Conservation (phyloP, 2,113 vertebrate genomes). For the Smithornis capensis region DNA sequence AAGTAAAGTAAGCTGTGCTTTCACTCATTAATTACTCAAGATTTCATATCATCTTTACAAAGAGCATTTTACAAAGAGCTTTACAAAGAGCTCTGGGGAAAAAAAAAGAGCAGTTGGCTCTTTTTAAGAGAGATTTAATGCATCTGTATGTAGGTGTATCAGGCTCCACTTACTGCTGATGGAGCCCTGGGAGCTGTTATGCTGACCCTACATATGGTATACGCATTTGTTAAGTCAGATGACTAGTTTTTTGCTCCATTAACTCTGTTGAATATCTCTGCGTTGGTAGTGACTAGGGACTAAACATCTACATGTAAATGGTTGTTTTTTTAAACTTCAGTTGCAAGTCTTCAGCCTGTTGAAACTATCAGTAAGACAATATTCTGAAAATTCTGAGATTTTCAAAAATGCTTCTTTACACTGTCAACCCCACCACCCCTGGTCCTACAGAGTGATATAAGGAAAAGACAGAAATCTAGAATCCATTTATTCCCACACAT, state of each 20-base stretch:
- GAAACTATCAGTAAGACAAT: background rate
- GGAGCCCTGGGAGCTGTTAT: background rate
- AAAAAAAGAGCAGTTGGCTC: background rate
- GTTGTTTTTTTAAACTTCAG: background rate
- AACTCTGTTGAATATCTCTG: background rate
- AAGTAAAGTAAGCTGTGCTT: background rate
- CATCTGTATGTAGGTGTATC: background rate
- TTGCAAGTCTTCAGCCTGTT: background rate
- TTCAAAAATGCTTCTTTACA: background rate
- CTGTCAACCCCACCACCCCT: accelerated
- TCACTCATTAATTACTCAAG: background rate
- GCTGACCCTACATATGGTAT: background rate
- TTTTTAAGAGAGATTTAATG: background rate
- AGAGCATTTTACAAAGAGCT: background rate
- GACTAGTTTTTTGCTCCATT: background rate
- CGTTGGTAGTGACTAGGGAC: background rate
- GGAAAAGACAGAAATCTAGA: background rate
- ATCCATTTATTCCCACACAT: background rate
- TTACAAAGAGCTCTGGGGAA: background rate
- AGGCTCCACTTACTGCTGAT: background rate
- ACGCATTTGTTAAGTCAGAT: background rate
- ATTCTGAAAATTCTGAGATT: background rate
- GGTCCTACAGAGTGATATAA: background rate
- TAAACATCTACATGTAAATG: background rate
- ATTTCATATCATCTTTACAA: background rate